phyloP scores from a whole-genome alignment of 2,888 invertebrate species.

The Melieria omissa region DNA sequence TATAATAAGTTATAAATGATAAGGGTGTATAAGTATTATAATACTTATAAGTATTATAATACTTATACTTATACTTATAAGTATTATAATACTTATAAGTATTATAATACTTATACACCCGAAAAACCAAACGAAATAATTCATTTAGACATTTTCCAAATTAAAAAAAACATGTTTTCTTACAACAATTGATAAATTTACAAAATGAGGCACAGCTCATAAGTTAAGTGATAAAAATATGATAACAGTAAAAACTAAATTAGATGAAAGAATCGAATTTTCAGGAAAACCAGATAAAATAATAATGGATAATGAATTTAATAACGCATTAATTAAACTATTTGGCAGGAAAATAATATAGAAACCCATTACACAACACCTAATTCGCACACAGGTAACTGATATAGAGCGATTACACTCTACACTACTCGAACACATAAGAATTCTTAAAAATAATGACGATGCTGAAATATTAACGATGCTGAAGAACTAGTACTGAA shows the following conservation, averaged over 20 bases:
- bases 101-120: slow-evolving; percentile 30
- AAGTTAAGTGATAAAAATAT: slow-evolving; percentile 37
- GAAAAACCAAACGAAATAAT: slow-evolving; percentile 36
- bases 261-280: slow-evolving; percentile 28
- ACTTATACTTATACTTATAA: slow-evolving; percentile 32
- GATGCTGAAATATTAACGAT: slow-evolving; percentile 2
- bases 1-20: slow-evolving; percentile 35
- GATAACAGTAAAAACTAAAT: slow-evolving; percentile 32
- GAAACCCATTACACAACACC: slow-evolving; percentile 38
- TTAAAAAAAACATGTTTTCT: slow-evolving; percentile 34
- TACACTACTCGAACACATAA: slow-evolving; percentile 30
- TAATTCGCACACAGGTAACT: slow-evolving; percentile 39
- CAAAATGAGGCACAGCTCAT: slow-evolving; percentile 39
- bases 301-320: slow-evolving; percentile 41
- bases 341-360: slow-evolving; percentile 34
- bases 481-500: slow-evolving; percentile 21
- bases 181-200: slow-evolving; percentile 40
- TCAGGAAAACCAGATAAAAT: slow-evolving; percentile 29
- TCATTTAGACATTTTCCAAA: slow-evolving; percentile 39
- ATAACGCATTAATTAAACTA: slow-evolving; percentile 34
- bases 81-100: slow-evolving; percentile 13
- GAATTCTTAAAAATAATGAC: slow-evolving; percentile 17
- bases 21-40: slow-evolving; percentile 34
- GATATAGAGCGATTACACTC: slow-evolving; percentile 29
- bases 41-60: slow-evolving; percentile 18